A percentile compares a stretch with the other conserved stretches of the same genome.
These are phyloP conservation scores for Drosophila pectinifera DNA, from an alignment of 1,140 invertebrate genomes.

Conservation along the genomic window DNA sequence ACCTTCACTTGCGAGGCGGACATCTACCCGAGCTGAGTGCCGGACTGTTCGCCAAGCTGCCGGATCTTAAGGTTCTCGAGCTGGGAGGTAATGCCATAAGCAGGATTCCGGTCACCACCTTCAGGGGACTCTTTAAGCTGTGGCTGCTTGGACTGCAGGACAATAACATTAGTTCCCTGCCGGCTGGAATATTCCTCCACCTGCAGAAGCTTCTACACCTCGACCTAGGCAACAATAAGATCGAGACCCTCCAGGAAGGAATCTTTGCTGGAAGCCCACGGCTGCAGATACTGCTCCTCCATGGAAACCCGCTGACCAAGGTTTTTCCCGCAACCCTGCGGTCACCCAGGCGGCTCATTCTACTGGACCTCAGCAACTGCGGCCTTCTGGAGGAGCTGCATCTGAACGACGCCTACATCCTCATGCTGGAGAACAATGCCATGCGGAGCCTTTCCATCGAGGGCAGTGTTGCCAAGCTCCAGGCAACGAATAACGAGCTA, in stretches of 20 bases:
- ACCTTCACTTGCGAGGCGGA: slow-evolving; percentile 46
- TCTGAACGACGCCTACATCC: slow-evolving; percentile 34
- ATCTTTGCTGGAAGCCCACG: slow-evolving; percentile 49
- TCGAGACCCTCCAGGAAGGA: slow-evolving; percentile 24
- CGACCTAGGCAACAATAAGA: slow-evolving; percentile 61
- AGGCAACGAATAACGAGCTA: slow-evolving; percentile 60
- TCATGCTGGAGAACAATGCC: slow-evolving; percentile 32
- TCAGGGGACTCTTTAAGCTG: slow-evolving; percentile 42
- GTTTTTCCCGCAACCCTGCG: slow-evolving; percentile 5
- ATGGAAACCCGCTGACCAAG: slow-evolving; percentile 49
- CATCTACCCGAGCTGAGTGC: slow-evolving; percentile 33
- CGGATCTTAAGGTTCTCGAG: slow-evolving; percentile 50
- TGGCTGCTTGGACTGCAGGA: slow-evolving; percentile 56
- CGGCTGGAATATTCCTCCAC: slow-evolving; percentile 28
- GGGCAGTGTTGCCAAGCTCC: slow-evolving; percentile 50
- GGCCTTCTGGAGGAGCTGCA: slow-evolving; percentile 41
- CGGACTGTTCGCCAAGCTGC: slow-evolving; percentile 37
- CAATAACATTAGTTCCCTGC: slow-evolving; percentile 47
- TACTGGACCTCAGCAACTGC: slow-evolving; percentile 59
- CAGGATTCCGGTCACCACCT: slow-evolving; percentile 43
- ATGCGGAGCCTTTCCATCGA: slow-evolving; percentile 44
- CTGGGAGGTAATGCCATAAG: slow-evolving; percentile 60
- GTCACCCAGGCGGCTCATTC: slow-evolving; percentile 22
- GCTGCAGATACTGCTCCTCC: slow-evolving; percentile 59
- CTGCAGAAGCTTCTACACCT: slow-evolving; percentile 53